Conservation (phyloP, 2,113 vertebrate genomes). For the Pimephales promelas region DNA sequence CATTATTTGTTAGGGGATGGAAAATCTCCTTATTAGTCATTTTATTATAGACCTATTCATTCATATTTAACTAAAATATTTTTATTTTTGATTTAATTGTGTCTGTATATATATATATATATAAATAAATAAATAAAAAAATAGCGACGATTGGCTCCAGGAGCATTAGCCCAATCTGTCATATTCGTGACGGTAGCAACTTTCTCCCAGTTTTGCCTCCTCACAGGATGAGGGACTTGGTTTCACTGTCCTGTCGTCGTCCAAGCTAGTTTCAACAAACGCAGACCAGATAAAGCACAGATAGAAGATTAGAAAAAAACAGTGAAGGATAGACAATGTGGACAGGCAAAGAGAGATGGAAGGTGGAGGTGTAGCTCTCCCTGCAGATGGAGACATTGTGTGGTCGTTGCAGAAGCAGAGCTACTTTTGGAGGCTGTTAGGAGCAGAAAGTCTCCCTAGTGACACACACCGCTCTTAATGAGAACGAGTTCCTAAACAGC, state of each 20-base stretch:
- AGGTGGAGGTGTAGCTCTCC: slow-evolving; percentile 18
- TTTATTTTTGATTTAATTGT: too few relatives aligned
- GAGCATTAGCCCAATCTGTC: slow-evolving; percentile 17
- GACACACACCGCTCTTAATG: slow-evolving; percentile 51
- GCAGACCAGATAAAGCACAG: not conserved
- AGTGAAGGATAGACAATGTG: not conserved
- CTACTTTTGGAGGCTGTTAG: slow-evolving; percentile 32
- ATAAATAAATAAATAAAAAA: too few relatives aligned
- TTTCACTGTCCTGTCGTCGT: not conserved
- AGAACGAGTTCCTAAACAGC: slow-evolving; percentile 42
- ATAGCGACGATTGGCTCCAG: too few relatives aligned
- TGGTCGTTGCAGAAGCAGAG: slow-evolving; percentile 35
- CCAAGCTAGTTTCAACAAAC: slow-evolving; percentile 24
- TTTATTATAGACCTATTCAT: too few relatives aligned
- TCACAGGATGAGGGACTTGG: not conserved
- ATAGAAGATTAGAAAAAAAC: not conserved
- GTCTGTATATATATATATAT: too few relatives aligned
- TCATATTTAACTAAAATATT: too few relatives aligned
- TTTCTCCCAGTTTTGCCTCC: not conserved
- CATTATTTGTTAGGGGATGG: not conserved
- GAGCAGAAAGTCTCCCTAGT: slow-evolving; percentile 36
- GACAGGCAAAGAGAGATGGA: not conserved
- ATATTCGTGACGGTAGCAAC: slow-evolving; percentile 8
- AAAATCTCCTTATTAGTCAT: too few relatives aligned
- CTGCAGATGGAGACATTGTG: slow-evolving; percentile 35